A percentile compares a stretch with the other conserved stretches of the same genome.
Evolutionary conservation across 1,140 invertebrate species (phyloP).

Genomic region (Scaptodrosophila lebanonensis): DNA sequence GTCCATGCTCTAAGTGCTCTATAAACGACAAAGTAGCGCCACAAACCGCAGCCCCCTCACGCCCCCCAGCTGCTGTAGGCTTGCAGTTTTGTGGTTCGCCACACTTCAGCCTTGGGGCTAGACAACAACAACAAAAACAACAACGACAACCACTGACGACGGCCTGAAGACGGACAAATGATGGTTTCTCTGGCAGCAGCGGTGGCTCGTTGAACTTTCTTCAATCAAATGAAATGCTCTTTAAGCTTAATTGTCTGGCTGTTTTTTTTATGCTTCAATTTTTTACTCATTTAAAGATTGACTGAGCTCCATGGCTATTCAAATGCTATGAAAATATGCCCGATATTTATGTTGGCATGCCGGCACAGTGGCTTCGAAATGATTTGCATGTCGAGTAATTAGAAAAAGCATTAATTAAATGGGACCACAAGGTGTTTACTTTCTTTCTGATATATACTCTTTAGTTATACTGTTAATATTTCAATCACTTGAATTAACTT

Average conservation of each 20-base stretch:
- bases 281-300: constrained; percentile 60
- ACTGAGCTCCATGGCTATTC: constrained; percentile 52
- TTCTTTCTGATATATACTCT: too few species aligned
- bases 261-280: constrained; percentile 45
- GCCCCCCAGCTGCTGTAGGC: too few species aligned
- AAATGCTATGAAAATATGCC: constrained; percentile 66
- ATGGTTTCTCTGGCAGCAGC: constrained; percentile 47
- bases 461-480: too few species aligned
- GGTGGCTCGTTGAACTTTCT: constrained; percentile 52
- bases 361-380: constrained; percentile 27
- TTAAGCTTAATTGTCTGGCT: constrained; percentile 72
- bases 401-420: too few species aligned
- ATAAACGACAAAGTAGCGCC: too few species aligned
- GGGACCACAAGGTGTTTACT: too few species aligned
- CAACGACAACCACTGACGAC: too few species aligned
- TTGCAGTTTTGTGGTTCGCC: too few species aligned
- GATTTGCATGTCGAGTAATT: neutral
- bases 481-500: too few species aligned
- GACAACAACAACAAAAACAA: too few species aligned
- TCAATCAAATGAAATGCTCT: constrained; percentile 70
- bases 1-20: constrained; percentile 34
- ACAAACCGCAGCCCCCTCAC: too few species aligned
- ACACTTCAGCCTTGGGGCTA: too few species aligned
- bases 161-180: neutral
- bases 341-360: constrained; percentile 21